phyloP scores from a whole-genome alignment of 2,888 invertebrate species.

The Agapostemon virescens region DNA sequence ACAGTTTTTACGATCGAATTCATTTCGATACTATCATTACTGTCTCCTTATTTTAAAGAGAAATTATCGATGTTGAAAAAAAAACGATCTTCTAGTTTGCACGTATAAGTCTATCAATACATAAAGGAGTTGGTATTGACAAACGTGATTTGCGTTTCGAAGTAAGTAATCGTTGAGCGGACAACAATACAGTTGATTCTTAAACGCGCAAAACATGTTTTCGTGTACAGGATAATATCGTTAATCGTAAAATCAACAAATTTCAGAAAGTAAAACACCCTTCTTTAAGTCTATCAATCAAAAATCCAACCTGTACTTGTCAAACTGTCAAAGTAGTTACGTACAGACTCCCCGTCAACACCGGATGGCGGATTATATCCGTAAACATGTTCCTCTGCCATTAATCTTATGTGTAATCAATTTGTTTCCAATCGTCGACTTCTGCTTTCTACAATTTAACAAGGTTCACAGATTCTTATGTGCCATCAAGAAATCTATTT shows the following conservation, averaged over 20 bases:
- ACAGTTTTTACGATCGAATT: neutral
- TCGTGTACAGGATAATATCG: neutral
- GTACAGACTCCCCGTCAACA: constrained; percentile 77
- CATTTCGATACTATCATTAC: neutral
- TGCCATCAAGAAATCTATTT: constrained; percentile 78
- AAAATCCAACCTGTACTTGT: constrained; percentile 76
- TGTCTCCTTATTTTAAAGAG: neutral
- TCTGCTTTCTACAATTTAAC: constrained; percentile 66
- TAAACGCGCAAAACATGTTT: neutral
- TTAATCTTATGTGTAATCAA: constrained; percentile 75
- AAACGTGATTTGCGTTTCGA: constrained; percentile 15
- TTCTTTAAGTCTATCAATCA: constrained; percentile 58
- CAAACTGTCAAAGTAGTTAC: constrained; percentile 75
- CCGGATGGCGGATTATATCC: constrained; percentile 78
- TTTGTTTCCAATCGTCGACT: constrained; percentile 65
- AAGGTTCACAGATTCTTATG: constrained; percentile 75
- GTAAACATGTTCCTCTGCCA: constrained; percentile 80
- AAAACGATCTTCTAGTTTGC: neutral
- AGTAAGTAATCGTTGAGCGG: constrained; percentile 2
- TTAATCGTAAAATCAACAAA: constrained; percentile 37
- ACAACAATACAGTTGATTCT: neutral
- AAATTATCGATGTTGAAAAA: neutral
- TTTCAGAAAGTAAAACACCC: constrained; percentile 54
- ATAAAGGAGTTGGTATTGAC: constrained; percentile 28
- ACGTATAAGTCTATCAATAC: constrained; percentile 22